phyloP scores from a whole-genome alignment of 2,113 vertebrate species.

The Corynorhinus townsendii region DNA sequence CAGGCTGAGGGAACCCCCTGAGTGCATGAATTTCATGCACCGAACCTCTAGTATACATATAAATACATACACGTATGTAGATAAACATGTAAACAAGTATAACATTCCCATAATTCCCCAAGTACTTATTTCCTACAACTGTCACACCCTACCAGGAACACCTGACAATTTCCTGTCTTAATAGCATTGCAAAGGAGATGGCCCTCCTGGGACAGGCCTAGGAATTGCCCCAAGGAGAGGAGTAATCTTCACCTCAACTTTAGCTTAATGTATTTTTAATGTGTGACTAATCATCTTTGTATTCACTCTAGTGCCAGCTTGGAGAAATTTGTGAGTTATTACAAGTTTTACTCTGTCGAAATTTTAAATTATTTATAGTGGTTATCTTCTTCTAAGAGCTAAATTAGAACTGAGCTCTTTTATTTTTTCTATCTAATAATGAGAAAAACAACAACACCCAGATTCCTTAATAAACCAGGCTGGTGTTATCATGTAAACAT shows the following conservation, averaged over 20 bases:
- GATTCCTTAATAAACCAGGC: background rate
- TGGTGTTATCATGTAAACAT: background rate
- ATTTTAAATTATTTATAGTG: background rate
- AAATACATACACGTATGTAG: background rate
- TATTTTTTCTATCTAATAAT: background rate
- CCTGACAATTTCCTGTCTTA: background rate
- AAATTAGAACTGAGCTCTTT: background rate
- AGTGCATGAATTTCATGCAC: too few species aligned
- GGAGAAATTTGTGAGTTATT: background rate
- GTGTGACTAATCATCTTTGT: background rate
- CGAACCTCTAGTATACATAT: background rate
- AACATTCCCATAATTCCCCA: background rate
- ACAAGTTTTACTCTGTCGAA: background rate
- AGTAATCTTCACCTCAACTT: background rate
- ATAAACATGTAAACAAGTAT: background rate
- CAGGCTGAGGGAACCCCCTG: too few species aligned
- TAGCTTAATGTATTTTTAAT: background rate
- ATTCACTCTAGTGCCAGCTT: background rate
- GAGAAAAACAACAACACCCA: background rate
- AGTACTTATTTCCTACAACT: background rate
- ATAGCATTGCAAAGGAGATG: background rate
- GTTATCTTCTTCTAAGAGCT: background rate
- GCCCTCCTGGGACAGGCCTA: background rate
- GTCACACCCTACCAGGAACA: background rate
- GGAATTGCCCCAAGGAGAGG: background rate